Conservation (phyloP, 2,888 invertebrate species). For the Drosophila koepferae region DNA sequence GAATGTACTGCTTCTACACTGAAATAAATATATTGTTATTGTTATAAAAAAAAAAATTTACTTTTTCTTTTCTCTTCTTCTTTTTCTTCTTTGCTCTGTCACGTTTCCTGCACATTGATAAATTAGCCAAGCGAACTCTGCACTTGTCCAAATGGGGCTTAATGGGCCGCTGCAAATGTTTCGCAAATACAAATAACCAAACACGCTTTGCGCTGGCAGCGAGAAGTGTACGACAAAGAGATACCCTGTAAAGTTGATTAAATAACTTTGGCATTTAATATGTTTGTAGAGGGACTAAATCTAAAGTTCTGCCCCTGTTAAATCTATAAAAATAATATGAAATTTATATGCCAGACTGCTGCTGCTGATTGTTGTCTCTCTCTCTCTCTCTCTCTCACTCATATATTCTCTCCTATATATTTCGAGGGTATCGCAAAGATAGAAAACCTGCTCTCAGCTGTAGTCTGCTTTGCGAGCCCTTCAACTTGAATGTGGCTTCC, state of each 20-base stretch:
- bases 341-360: not conserved
- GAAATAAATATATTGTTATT: too few relatives aligned
- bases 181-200: conserved; percentile 9
- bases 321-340: not conserved
- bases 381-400: too few relatives aligned
- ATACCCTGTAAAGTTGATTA: not conserved
- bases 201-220: not conserved
- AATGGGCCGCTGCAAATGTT: conserved; percentile 29
- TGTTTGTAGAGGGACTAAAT: not conserved
- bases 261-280: not conserved
- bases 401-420: too few relatives aligned
- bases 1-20: too few relatives aligned
- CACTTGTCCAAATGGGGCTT: conserved; percentile 45
- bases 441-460: conserved; percentile 12
- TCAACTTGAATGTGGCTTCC: not conserved
- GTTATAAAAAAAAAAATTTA: too few relatives aligned
- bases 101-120: conserved; percentile 51
- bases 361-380: too few relatives aligned
- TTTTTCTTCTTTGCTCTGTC: too few relatives aligned
- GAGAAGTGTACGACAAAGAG: not conserved
- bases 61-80: too few relatives aligned
- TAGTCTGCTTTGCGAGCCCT: not conserved
- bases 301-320: too few relatives aligned
- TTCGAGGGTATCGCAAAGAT: conserved; percentile 1
- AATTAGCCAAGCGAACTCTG: conserved; percentile 49